Percentiles rank a stretch among this genome's conserved stretches.
Conservation (phyloP, 2,888 invertebrate species). For the Melikaiella ostensackeni region DNA sequence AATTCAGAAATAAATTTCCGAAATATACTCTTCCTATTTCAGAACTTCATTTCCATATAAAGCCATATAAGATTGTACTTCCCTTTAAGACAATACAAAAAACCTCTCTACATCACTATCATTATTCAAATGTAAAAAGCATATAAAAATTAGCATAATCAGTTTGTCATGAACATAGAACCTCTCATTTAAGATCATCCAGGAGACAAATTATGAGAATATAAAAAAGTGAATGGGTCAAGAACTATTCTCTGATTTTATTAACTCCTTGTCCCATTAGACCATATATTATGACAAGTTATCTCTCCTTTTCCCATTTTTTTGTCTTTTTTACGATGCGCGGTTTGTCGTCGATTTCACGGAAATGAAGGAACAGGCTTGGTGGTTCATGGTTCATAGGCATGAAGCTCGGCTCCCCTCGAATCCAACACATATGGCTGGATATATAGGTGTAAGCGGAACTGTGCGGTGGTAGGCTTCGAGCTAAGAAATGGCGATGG, state of each 20-base stretch:
- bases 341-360: constrained; percentile 27
- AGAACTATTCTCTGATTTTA: constrained; percentile 7
- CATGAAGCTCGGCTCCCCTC: not conserved
- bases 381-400: not conserved
- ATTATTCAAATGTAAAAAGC: not conserved
- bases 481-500: constrained; percentile 58
- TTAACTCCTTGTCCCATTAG: constrained; percentile 36
- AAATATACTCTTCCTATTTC: too few species aligned
- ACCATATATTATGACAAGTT: constrained; percentile 34
- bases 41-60: too few species aligned
- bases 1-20: too few species aligned
- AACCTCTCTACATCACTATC: not conserved
- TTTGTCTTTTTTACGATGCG: not conserved
- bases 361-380: constrained; percentile 25
- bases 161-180: constrained; percentile 15
- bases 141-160: constrained; percentile 30
- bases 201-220: constrained; percentile 25
- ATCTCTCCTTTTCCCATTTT: not conserved
- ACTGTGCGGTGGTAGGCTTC: constrained; percentile 40
- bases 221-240: constrained; percentile 17
- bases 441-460: constrained; percentile 41
- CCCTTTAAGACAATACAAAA: too few species aligned
- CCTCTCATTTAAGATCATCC: not conserved
- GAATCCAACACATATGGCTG: not conserved
- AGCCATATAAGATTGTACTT: too few species aligned